Evolutionary conservation across 1,140 invertebrate genomes (phyloP).

Genomic region (Sipha flava): DNA sequence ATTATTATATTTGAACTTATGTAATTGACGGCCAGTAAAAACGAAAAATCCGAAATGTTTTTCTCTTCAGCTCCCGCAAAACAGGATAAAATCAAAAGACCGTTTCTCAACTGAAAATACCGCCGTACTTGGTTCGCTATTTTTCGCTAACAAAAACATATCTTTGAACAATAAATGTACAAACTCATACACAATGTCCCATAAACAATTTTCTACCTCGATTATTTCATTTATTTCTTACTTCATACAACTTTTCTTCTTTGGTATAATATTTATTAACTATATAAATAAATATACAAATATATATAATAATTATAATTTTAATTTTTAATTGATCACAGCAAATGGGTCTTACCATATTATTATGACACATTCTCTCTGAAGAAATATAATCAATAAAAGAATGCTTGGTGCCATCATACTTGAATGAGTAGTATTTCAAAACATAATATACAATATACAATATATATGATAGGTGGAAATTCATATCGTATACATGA

Average conservation of each 20-base stretch:
- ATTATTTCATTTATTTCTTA: neutral
- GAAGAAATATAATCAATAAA: too few relatives aligned
- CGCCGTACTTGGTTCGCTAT: neutral
- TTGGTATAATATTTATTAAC: neutral
- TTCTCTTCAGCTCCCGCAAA: neutral
- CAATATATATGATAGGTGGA: neutral
- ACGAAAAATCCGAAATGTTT: neutral
- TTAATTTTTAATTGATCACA: too few relatives aligned
- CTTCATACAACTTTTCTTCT: neutral
- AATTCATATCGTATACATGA: too few relatives aligned
- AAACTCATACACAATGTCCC: neutral
- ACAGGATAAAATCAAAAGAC: neutral
- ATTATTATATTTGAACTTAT: conserved; percentile 17
- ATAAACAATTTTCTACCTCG: neutral
- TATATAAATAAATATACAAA: too few relatives aligned
- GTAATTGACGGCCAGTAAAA: conserved; percentile 6
- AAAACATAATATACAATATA: neutral
- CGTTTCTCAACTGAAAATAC: neutral
- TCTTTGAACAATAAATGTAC: neutral
- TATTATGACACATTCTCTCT: too few relatives aligned
- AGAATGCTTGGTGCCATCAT: too few relatives aligned
- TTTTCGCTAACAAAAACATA: neutral
- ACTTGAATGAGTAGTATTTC: neutral
- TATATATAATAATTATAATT: too few relatives aligned
- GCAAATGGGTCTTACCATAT: too few relatives aligned